Evolutionary conservation across 2,888 invertebrate genomes (phyloP), one percentile per base, ranked within the genome.

Genomic region (Clunio marinus): DNA sequence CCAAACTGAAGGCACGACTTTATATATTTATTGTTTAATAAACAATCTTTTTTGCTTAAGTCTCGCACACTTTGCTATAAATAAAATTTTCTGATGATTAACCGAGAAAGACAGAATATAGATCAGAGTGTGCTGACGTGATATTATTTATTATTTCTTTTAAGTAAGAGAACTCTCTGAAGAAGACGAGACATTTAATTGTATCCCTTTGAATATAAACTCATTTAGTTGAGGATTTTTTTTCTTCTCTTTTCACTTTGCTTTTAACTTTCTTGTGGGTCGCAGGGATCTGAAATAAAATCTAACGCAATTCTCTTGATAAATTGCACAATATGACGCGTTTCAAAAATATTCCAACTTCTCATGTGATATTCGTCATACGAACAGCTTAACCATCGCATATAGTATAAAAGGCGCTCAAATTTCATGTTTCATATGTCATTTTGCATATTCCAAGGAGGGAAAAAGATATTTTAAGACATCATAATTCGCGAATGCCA

Each of bases 311-410:
- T 66, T 35, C 66, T 32, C 66, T 32, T 55, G 66, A 66, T 66
- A 66, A 66, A 66, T 66, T 66, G 51, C 66, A 66, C 55, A 66
- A 66, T 66, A 66, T 66, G 66, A 66, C 66, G 66, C 46, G 63
- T 24, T 28, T 35, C 20, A 4, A 4, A 32, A 7, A 32, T 32
- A 7, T 32, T 4, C 10, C 5, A 7, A 7, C 32, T 32, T 10
- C 32, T 10, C 10, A 7, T 32, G 4, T 32, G 4, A 7, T 32
- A 4, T 32, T 32, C 5, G 5, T 32, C 32, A 10, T 10, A 7
- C 32, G 32, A 32, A 10, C n/a, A n/a, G n/a, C n/a, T n/a, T n/a
- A n/a, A n/a, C n/a, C n/a, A n/a, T n/a, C n/a, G n/a, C n/a, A n/a
- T n/a, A n/a, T n/a, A n/a, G n/a, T n/a, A n/a, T n/a, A n/a, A n/a